A percentile compares a stretch with the other conserved stretches of the same genome.
Conservation (phyloP, 2,888 invertebrate genomes). For the Tetrapedia diversipes region DNA sequence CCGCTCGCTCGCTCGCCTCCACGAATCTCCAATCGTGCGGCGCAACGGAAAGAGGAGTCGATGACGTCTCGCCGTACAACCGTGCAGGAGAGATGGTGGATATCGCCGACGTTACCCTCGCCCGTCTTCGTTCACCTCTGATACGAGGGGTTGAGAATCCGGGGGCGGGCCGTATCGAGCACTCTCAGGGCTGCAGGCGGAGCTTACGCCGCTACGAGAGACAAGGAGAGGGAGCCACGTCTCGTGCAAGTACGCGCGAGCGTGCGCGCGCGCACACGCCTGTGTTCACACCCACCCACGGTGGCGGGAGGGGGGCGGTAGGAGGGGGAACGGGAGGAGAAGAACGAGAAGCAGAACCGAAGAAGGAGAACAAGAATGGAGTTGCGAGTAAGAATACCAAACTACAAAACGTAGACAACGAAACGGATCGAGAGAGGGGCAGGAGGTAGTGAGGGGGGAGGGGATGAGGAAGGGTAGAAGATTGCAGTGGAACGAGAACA, state of each 20-base stretch:
- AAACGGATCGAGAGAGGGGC: background rate
- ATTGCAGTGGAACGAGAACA: constrained; percentile 9
- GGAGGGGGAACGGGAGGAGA: background rate
- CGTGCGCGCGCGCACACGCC: constrained; percentile 20
- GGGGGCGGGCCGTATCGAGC: constrained; percentile 73
- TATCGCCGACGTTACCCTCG: constrained; percentile 52
- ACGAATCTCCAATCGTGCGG: constrained; percentile 39
- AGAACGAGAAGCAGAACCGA: constrained; percentile 4
- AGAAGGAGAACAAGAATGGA: constrained; percentile 16
- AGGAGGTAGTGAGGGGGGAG: background rate
- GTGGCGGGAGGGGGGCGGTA: too few relatives aligned
- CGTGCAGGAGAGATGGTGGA: constrained; percentile 58
- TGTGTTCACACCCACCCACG: constrained; percentile 33
- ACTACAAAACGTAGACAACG: background rate
- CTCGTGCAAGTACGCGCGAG: constrained; percentile 24
- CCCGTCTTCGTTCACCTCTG: constrained; percentile 69
- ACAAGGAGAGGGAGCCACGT: constrained; percentile 48
- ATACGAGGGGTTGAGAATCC: constrained; percentile 74
- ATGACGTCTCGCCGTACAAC: constrained; percentile 50
- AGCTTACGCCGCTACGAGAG: constrained; percentile 69
- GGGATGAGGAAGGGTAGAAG: background rate
- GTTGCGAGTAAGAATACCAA: background rate
- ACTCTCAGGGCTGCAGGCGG: constrained; percentile 73
- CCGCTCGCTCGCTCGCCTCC: constrained; percentile 12
- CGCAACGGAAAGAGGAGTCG: constrained; percentile 38